Conservation (phyloP, 2,113 vertebrate species). For the Glareola pratincola region DNA sequence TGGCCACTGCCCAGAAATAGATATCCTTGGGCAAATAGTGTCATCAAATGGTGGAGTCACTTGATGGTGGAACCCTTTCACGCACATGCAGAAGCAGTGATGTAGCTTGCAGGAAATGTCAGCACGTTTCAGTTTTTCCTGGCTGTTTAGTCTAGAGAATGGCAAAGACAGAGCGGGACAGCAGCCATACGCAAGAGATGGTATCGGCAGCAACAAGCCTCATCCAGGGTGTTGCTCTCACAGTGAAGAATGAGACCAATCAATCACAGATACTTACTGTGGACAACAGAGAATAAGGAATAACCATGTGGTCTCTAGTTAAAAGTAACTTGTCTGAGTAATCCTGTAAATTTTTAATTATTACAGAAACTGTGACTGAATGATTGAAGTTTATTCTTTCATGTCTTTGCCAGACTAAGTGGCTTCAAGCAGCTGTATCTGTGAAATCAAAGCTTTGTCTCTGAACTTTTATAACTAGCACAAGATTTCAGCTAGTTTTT, state of each 20-base stretch:
- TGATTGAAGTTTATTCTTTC: not conserved
- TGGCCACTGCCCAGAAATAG: constrained; percentile 37
- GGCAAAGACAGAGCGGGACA: constrained; percentile 20
- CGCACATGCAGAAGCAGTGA: not conserved
- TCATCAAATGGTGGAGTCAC: constrained; percentile 47
- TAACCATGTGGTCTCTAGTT: not conserved
- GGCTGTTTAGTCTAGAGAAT: constrained; percentile 35
- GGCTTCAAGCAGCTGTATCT: constrained; percentile 1
- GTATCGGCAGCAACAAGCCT: not conserved
- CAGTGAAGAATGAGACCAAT: not conserved
- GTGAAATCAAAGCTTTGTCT: not conserved
- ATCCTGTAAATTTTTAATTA: not conserved
- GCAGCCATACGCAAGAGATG: not conserved
- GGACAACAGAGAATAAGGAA: not conserved
- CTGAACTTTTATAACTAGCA: not conserved
- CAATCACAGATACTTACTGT: not conserved
- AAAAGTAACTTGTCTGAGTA: not conserved
- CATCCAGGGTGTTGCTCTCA: not conserved
- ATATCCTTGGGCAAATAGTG: constrained; percentile 31
- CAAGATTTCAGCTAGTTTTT: not conserved
- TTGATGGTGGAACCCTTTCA: constrained; percentile 47
- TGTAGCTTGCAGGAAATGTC: constrained; percentile 52
- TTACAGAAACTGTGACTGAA: not conserved
- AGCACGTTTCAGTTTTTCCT: constrained; percentile 63
- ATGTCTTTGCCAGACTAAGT: not conserved